Percentiles rank a stretch among this genome's conserved stretches.
phyloP scores from a whole-genome alignment of 2,113 vertebrate species.

The Pedionomus torquatus region DNA sequence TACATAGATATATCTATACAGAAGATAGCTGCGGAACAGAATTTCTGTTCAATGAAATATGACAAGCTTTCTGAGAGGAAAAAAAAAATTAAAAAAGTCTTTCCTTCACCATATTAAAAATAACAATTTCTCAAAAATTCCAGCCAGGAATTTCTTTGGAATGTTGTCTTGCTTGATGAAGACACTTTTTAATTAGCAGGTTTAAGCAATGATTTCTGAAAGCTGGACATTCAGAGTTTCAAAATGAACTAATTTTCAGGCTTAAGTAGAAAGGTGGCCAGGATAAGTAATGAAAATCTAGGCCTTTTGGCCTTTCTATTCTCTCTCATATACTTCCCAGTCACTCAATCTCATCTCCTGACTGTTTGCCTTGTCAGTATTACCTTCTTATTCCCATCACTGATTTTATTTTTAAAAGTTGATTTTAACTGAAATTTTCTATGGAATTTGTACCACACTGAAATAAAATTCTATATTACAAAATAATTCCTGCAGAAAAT shows the following conservation, averaged over 20 bases:
- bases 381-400: background rate
- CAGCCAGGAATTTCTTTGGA: background rate
- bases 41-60: background rate
- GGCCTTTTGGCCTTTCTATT: background rate
- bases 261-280: background rate
- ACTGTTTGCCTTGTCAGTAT: background rate
- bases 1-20: background rate
- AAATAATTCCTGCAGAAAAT: background rate
- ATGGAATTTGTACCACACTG: background rate
- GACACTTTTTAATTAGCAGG: background rate
- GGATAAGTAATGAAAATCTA: background rate
- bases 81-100: fast-evolving
- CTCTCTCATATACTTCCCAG: background rate
- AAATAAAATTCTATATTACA: background rate
- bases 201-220: background rate
- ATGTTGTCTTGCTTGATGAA: background rate
- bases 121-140: background rate
- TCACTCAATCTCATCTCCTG: background rate
- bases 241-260: background rate
- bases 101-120: background rate
- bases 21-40: background rate
- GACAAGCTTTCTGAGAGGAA: background rate
- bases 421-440: background rate
- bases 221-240: background rate
- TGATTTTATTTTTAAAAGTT: background rate